These are phyloP conservation scores for Melieria crassipennis DNA, from an alignment of 2,888 invertebrate species.

Conservation along the genomic window DNA sequence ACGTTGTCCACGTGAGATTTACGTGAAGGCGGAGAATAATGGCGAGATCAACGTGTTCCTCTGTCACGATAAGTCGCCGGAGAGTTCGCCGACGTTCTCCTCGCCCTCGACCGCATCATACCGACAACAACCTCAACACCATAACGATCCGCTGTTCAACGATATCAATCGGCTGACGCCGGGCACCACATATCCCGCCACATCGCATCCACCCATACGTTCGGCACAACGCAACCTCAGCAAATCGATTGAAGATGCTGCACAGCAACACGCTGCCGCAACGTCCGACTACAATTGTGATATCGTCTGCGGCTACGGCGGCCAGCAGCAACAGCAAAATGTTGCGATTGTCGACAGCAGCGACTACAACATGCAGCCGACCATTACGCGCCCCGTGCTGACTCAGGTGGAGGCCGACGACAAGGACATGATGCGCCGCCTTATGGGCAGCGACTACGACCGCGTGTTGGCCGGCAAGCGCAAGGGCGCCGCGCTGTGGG, in stretches of 20 bases:
- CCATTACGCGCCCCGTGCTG: conserved; percentile 56
- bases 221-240: conserved; percentile 66
- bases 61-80: conserved; percentile 81
- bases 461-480: conserved; percentile 20
- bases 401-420: conserved; percentile 46
- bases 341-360: conserved; percentile 43
- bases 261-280: conserved; percentile 50
- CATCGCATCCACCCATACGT: conserved; percentile 60
- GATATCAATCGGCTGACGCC: conserved; percentile 71
- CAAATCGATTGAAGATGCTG: conserved; percentile 64
- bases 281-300: conserved; percentile 55
- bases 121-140: conserved; percentile 43
- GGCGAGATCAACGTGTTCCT: conserved; percentile 96
- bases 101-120: conserved; percentile 46
- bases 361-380: conserved; percentile 53
- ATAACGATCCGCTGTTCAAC: conserved; percentile 72
- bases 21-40: conserved; percentile 85
- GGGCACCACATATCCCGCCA: conserved; percentile 34
- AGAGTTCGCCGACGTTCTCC: conserved; percentile 63
- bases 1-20: conserved; percentile 80
- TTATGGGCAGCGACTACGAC: conserved; percentile 27
- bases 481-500: neutral
- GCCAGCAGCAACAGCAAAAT: conserved; percentile 30
- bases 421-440: conserved; percentile 24
- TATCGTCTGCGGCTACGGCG: conserved; percentile 47